Percentiles rank a stretch among this genome's conserved stretches.
Evolutionary conservation across 2,797 vertebrate species (phyloP).

Genomic region (Typhlichthys eigenmanni): DNA sequence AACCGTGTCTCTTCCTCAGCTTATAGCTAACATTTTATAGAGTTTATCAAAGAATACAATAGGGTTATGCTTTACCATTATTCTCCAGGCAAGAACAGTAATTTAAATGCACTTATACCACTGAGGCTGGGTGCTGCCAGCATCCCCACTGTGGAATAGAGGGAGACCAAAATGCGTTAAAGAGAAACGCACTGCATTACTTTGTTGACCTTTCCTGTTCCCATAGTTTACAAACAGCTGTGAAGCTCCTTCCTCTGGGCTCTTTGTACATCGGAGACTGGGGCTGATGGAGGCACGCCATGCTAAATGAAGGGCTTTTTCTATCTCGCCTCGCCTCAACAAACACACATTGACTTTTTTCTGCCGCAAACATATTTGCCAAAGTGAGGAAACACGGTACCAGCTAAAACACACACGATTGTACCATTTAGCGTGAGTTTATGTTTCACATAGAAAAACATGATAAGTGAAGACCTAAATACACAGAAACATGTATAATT

Average conservation of each 20-base stretch:
- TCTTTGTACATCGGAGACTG: slow-evolving; percentile 79
- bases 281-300: slow-evolving; percentile 73
- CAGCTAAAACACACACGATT: too few relatives aligned
- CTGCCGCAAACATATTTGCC: slow-evolving; percentile 57
- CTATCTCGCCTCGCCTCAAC: slow-evolving; percentile 65
- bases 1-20: slow-evolving; percentile 73
- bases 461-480: too few relatives aligned
- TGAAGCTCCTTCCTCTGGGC: slow-evolving; percentile 79
- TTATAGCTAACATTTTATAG: slow-evolving; percentile 78
- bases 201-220: slow-evolving; percentile 81
- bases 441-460: too few relatives aligned
- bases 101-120: slow-evolving; percentile 79
- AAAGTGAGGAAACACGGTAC: slow-evolving; percentile 33
- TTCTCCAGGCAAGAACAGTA: slow-evolving; percentile 82
- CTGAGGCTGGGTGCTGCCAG: slow-evolving; percentile 69
- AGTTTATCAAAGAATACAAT: slow-evolving; percentile 84
- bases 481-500: too few relatives aligned
- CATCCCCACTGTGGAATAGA: slow-evolving; percentile 73
- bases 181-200: slow-evolving; percentile 74
- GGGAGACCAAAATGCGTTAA: slow-evolving; percentile 74
- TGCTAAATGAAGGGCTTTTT: slow-evolving; percentile 76
- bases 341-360: slow-evolving; percentile 65
- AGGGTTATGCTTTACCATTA: slow-evolving; percentile 81
- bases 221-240: slow-evolving; percentile 81
- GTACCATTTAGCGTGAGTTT: too few relatives aligned